phyloP scores from a whole-genome alignment of 1,140 invertebrate species.

The Tribolium madens region DNA sequence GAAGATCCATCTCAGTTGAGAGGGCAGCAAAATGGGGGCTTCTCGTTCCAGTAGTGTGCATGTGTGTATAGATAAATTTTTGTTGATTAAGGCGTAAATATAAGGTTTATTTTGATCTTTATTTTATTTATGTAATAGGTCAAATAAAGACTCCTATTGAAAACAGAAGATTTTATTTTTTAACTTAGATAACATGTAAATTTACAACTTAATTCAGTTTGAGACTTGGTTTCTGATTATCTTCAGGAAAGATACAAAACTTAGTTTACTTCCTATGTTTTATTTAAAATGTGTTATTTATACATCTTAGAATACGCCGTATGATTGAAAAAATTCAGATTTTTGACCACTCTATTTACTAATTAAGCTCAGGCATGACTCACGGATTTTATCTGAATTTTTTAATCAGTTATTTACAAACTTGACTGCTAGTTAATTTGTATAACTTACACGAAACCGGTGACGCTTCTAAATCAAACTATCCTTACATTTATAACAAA shows the following conservation, averaged over 20 bases:
- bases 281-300: neutral
- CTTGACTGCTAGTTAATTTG: constrained; percentile 1
- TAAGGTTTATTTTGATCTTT: neutral
- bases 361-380: neutral
- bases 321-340: neutral
- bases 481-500: neutral
- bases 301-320: neutral
- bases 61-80: neutral
- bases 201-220: neutral
- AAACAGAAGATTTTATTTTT: neutral
- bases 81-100: neutral
- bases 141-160: neutral
- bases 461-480: neutral
- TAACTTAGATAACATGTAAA: neutral
- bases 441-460: neutral
- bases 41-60: constrained; percentile 53
- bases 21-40: constrained; percentile 52
- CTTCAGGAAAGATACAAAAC: neutral
- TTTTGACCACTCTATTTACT: neutral
- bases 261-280: neutral
- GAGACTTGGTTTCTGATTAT: neutral
- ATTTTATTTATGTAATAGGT: neutral
- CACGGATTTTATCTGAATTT: neutral
- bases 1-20: constrained; percentile 74
- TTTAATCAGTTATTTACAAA: neutral